phyloP scores from a whole-genome alignment of 2,113 vertebrate species.

The Proterorhinus semilunaris region DNA sequence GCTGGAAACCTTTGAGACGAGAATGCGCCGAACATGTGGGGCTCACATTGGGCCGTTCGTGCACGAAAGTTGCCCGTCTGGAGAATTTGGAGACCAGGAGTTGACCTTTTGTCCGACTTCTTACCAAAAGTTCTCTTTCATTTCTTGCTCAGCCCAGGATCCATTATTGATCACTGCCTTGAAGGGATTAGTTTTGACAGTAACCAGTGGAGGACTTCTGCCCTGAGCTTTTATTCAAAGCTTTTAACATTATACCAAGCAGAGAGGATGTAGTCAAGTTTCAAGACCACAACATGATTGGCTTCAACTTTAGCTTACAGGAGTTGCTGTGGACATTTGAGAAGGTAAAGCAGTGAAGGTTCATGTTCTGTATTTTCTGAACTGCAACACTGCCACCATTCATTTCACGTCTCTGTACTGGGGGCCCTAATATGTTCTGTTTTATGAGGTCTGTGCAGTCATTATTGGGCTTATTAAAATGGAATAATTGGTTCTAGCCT shows the following conservation, averaged over 20 bases:
- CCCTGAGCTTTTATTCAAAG: constrained; percentile 11
- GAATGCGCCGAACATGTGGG: constrained; percentile 66
- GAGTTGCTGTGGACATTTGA: constrained; percentile 90
- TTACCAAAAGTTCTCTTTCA: constrained; percentile 3
- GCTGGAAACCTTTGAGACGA: constrained; percentile 39
- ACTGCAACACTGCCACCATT: constrained; percentile 12
- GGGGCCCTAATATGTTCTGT: constrained; percentile 38
- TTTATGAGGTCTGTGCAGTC: constrained; percentile 54
- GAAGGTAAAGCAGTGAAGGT: constrained; percentile 81
- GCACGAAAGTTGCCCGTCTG: constrained; percentile 33
- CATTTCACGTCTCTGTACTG: constrained; percentile 12
- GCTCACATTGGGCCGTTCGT: constrained; percentile 27
- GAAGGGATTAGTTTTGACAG: constrained; percentile 23
- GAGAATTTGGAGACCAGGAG: constrained; percentile 25
- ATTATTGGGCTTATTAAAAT: constrained; percentile 66
- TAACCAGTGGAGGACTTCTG: constrained; percentile 50
- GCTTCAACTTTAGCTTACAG: constrained; percentile 89
- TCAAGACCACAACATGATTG: constrained; percentile 85
- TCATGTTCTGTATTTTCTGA: background rate
- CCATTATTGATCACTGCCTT: constrained; percentile 11
- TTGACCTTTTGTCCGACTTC: constrained; percentile 23
- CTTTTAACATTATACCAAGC: constrained; percentile 28
- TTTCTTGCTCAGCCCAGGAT: constrained; percentile 21
- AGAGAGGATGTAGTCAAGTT: constrained; percentile 55
- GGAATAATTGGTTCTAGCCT: constrained; percentile 48